phyloP scores from a whole-genome alignment of 2,797 vertebrate species.

The Hyperoplus immaculatus region DNA sequence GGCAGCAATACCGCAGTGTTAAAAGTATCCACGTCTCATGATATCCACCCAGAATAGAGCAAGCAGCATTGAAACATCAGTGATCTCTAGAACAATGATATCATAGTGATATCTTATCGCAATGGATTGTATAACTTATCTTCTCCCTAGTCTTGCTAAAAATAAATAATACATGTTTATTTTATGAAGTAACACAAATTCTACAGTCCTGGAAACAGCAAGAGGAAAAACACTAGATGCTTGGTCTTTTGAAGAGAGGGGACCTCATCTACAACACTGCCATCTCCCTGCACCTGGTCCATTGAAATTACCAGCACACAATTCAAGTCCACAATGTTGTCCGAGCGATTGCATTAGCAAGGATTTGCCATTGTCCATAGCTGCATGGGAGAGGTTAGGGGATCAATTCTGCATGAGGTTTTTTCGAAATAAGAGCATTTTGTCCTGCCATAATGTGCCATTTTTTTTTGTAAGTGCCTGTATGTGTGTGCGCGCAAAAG shows the following conservation, averaged over 20 bases:
- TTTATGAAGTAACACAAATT: not conserved
- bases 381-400: conserved; percentile 64
- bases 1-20: conserved; percentile 4
- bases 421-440: conserved; percentile 51
- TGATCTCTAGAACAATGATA: too few relatives aligned
- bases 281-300: conserved; percentile 51
- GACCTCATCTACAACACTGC: conserved; percentile 50
- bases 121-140: too few relatives aligned
- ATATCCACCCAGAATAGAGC: conserved; percentile 15
- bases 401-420: conserved; percentile 55
- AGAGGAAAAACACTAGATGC: conserved; percentile 25
- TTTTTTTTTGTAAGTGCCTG: conserved; percentile 42
- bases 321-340: conserved; percentile 57
- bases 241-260: conserved; percentile 45
- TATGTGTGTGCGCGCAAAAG: not conserved
- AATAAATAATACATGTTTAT: too few relatives aligned
- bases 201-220: conserved; percentile 11
- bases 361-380: conserved; percentile 58
- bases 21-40: conserved; percentile 31
- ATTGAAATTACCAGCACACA: conserved; percentile 53
- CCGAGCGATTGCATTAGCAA: conserved; percentile 60
- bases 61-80: not conserved
- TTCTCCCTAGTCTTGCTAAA: too few relatives aligned
- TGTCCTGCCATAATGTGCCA: conserved; percentile 48
- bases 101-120: too few relatives aligned